Percentiles rank a stretch among this genome's conserved stretches.
phyloP scores from a whole-genome alignment of 1,140 invertebrate genomes.

The Camponotus pennsylvanicus region DNA sequence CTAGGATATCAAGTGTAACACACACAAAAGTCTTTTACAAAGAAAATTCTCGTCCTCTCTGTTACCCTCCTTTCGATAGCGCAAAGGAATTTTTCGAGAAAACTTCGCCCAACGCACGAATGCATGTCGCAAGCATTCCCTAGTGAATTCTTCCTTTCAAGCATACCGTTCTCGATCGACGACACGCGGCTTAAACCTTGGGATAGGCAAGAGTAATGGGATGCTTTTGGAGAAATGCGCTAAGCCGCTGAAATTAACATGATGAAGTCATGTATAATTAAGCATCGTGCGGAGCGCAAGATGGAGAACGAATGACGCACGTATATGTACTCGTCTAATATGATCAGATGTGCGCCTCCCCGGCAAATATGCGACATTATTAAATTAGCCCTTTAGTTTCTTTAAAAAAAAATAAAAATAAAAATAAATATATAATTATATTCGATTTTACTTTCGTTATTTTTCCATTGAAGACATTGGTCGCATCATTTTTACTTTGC shows the following conservation, averaged over 20 bases:
- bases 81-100: slow-evolving; percentile 51
- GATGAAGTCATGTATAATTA: slow-evolving; percentile 64
- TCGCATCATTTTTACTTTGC: background rate
- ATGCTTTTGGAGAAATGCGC: background rate
- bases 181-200: slow-evolving; percentile 18
- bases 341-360: background rate
- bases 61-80: slow-evolving; percentile 34
- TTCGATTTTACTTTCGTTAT: background rate
- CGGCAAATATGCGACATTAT: background rate
- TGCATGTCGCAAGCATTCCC: slow-evolving; percentile 50
- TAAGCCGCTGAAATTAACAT: slow-evolving; percentile 64
- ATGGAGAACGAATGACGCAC: background rate
- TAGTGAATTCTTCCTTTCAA: slow-evolving; percentile 36
- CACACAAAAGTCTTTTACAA: slow-evolving; percentile 24
- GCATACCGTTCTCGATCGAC: slow-evolving; percentile 1
- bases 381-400: background rate
- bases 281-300: slow-evolving; percentile 16
- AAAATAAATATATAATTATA: background rate
- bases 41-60: slow-evolving; percentile 43
- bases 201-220: background rate
- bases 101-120: slow-evolving; percentile 23
- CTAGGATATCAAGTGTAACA: slow-evolving; percentile 20
- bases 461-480: background rate
- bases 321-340: background rate
- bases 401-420: background rate